Base-by-base conservation (phyloP, 2,888 invertebrate species). In the Nebria brevicollis region DNA sequence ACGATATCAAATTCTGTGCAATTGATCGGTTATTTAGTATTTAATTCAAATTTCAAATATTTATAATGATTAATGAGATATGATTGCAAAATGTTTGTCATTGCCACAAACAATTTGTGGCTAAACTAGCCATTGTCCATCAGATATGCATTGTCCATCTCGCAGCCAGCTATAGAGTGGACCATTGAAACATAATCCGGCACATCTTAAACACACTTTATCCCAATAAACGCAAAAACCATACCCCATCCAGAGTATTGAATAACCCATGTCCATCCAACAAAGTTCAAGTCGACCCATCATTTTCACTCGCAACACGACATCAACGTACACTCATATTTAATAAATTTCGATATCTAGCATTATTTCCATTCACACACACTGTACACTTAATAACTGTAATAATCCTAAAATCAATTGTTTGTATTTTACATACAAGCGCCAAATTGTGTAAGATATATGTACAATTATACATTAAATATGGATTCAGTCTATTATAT, bases 191-290 rank as follows among this genome's bases (percentile, higher is more conserved):
- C 54, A 54, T 11, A 7, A 54, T 8, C 54, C 54, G 54, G 54
- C 13, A 54, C 54, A 54, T 54, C 54, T 54, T 54, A 54, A 54
- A 54, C 54, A 54, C 54, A 54, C 54, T 54, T 54, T 54, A 54
- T 54, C 54, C 54, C 54, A 54, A 54, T 54, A 54, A 54, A 54
- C 54, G 54, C 54, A 54, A 54, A 54, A 54, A 54, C 54, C 54
- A 54, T 54, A 11, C 34, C 34, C 34, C 13, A 54, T 11, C 8
- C 54, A 54, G 54, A 5, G 54, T 54, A 54, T 54, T 54, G 54
- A 54, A 54, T 54, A 54, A 54, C 54, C 54, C 54, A 54, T 54
- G 13, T 54, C 54, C 54, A 54, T 54, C 54, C 54, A 13, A 13
- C 54, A 54, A 54, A 54, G 54, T 54, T 54, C 54, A 3, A 54